Base-by-base conservation (phyloP, 2,797 vertebrate species). In the Notoglanidium macrostoma region DNA sequence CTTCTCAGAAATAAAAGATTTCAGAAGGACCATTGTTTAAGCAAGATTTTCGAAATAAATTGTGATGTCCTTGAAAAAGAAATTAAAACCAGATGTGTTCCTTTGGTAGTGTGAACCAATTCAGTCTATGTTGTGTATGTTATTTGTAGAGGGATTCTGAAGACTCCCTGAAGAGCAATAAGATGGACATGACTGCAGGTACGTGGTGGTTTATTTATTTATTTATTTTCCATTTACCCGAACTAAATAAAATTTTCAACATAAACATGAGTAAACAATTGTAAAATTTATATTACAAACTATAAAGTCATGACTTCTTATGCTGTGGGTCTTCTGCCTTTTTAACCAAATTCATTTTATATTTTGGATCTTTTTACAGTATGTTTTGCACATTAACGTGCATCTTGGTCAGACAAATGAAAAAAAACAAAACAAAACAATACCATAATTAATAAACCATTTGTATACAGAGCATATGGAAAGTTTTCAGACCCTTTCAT, bases 71-170 rank as follows among this genome's bases (percentile, higher is more conserved):
- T 26, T 46, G 35, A n/a, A 81, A 63, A 49, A 10, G n/a, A 79
- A 57, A 26, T 2, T 46, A 44, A 12, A 12, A 23, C 21, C 40
- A 0, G 44, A 19, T 44, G 4, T 26, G 17, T 40, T 79, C 14
- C 2, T 35, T 35, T 59, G 5, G 40, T 77, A 54, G 11, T 7
- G 2, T 80, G 78, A 57, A 49, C 15, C 29, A 29, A 29, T 65
- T 55, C 32, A n/a, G 1, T 59, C n/a, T 65, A 7, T n/a, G 5
- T 73, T 6, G 29, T 78, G 11, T 46, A 4, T 46, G 92, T 44
- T 77, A 90, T 57, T 91, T 92, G 84, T 94, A 99, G 98, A 97
- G 98, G 95, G 98, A 99, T 91, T 97, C 96, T 91, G 98, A 99
- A 80, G 98, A 99, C 93, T 94, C 96, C 89, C 93, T 97, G 93